These are phyloP conservation scores for Acanthacorydalis orientalis DNA, from an alignment of 2,888 invertebrate genomes.

Conservation along the genomic window DNA sequence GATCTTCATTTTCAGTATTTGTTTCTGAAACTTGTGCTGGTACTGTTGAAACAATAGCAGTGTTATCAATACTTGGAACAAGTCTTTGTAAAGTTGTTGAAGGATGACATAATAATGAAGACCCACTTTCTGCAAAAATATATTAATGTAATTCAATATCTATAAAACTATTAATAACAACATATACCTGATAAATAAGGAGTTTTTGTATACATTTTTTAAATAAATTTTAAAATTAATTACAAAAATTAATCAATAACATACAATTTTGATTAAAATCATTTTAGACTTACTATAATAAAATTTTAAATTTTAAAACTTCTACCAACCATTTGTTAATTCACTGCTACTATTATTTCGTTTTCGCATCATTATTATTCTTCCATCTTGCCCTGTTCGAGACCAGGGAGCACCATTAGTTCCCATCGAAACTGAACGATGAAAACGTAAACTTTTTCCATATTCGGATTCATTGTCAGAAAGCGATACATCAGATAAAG, in stretches of 20 bases:
- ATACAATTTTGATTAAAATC: no score
- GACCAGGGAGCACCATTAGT: constrained; percentile 42
- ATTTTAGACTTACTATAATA: no score
- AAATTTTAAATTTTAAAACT: no score
- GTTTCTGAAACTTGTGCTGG: constrained; percentile 17
- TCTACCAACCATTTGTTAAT: constrained; percentile 25
- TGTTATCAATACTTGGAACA: constrained; percentile 45
- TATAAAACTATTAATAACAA: neutral
- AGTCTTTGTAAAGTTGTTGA: constrained; percentile 72
- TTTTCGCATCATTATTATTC: constrained; percentile 42
- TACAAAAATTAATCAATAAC: neutral
- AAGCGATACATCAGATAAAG: constrained; percentile 34
- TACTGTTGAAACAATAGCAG: constrained; percentile 29
- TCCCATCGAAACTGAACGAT: constrained; percentile 79
- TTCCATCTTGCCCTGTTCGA: constrained; percentile 36
- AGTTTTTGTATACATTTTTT: constrained; percentile 1
- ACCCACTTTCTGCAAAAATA: constrained; percentile 43
- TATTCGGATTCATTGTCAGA: constrained; percentile 34
- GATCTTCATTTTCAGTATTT: constrained; percentile 27
- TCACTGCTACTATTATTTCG: constrained; percentile 58
- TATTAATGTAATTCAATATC: neutral
- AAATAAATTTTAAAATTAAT: neutral
- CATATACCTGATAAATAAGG: neutral
- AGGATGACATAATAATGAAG: constrained; percentile 74
- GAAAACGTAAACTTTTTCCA: constrained; percentile 45